Percentiles rank a stretch among this genome's conserved stretches.
Evolutionary conservation across 1,140 invertebrate genomes (phyloP).

Genomic region (Cyrtorhinus lividipennis): DNA sequence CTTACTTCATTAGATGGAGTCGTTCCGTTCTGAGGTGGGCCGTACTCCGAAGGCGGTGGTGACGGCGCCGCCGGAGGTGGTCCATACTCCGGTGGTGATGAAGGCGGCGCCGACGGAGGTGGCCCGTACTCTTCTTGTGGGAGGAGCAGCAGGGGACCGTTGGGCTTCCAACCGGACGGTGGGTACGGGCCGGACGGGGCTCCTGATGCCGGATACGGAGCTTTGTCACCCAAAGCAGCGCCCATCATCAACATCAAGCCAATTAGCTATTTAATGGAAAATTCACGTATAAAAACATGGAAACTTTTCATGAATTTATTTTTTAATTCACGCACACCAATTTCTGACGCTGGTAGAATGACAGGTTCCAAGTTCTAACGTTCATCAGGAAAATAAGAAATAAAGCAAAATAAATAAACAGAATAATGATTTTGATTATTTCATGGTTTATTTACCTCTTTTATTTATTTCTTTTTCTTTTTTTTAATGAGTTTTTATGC

Average conservation of each 20-base stretch:
- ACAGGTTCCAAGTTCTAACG: too few relatives aligned
- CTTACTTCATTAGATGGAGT: not conserved
- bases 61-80: not conserved
- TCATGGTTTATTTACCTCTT: too few relatives aligned
- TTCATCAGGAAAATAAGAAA: too few relatives aligned
- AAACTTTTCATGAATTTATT: too few relatives aligned
- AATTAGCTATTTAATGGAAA: too few relatives aligned
- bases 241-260: not conserved
- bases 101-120: not conserved
- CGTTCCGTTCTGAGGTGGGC: not conserved
- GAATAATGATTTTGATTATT: too few relatives aligned
- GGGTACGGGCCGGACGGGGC: not conserved
- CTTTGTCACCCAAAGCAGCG: not conserved
- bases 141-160: not conserved
- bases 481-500: too few relatives aligned
- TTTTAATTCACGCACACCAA: too few relatives aligned
- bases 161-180: slow-evolving; percentile 1
- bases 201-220: not conserved
- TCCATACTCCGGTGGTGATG: not conserved
- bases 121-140: slow-evolving; percentile 2
- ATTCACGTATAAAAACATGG: too few relatives aligned
- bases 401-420: too few relatives aligned
- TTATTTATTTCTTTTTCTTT: too few relatives aligned
- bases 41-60: not conserved
- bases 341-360: too few relatives aligned